These are phyloP conservation scores for Chaetura pelagica DNA, from an alignment of 2,113 vertebrate genomes.

Conservation along the genomic window DNA sequence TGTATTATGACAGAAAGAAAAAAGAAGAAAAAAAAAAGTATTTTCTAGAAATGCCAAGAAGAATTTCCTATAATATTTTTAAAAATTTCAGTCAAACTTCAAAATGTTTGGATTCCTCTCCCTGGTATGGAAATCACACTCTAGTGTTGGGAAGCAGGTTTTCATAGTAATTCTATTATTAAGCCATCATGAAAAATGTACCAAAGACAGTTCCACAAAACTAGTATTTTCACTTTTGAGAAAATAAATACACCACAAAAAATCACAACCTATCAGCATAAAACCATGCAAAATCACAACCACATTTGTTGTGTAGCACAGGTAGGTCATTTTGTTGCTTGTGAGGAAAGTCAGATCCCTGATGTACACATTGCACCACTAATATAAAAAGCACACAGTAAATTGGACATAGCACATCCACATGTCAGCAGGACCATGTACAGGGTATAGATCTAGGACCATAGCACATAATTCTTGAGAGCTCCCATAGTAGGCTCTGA, in stretches of 20 bases:
- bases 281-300: background rate
- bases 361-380: accelerated
- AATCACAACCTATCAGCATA: background rate
- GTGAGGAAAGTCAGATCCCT: background rate
- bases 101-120: background rate
- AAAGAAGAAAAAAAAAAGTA: background rate
- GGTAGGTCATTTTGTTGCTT: background rate
- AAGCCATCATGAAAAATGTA: conserved; percentile 60
- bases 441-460: accelerated
- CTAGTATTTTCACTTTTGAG: too few species aligned
- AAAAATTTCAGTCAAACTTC: conserved; percentile 63
- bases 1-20: background rate
- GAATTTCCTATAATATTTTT: conserved; percentile 12
- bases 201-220: conserved; percentile 60
- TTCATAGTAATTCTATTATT: conserved; percentile 32
- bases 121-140: background rate
- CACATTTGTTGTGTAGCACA: background rate
- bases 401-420: background rate
- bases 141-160: background rate
- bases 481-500: background rate
- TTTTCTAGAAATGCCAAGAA: background rate
- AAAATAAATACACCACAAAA: too few species aligned
- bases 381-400: background rate
- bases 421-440: accelerated
- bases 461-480: background rate